Evolutionary conservation across 2,113 vertebrate species (phyloP).

Genomic region (Brevimyrus niger): DNA sequence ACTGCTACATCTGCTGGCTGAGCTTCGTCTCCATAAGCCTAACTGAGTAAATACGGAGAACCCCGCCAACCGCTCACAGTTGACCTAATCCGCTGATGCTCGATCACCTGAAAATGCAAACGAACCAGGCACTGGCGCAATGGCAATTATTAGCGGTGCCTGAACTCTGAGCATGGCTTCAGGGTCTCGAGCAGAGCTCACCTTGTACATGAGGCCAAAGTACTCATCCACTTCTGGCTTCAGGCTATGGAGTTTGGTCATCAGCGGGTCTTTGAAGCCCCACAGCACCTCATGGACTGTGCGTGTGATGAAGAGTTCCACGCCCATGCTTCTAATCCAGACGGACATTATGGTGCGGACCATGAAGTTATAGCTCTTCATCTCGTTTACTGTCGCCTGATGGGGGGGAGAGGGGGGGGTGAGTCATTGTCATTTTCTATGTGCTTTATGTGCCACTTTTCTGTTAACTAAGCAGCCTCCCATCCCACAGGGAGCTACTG

Average conservation of each 20-base stretch:
- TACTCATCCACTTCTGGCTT: slow-evolving; percentile 61
- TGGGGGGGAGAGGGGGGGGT: not conserved
- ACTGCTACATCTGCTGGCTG: not conserved
- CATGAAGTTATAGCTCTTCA: slow-evolving; percentile 54
- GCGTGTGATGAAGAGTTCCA: slow-evolving; percentile 69
- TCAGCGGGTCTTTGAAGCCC: slow-evolving; percentile 85
- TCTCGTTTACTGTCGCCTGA: slow-evolving; percentile 76
- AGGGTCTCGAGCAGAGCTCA: slow-evolving; percentile 37
- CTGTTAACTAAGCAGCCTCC: not conserved
- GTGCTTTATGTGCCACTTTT: not conserved
- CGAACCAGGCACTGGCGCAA: not conserved
- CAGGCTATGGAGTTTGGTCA: slow-evolving; percentile 62
- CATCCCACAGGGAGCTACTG: not conserved
- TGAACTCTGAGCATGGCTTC: not conserved
- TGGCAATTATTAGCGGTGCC: not conserved
- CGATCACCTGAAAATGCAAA: not conserved
- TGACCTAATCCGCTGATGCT: not conserved
- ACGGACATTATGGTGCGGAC: slow-evolving; percentile 47
- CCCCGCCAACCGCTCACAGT: not conserved
- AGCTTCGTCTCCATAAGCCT: not conserved
- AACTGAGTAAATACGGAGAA: not conserved
- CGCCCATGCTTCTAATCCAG: slow-evolving; percentile 44
- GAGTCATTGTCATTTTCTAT: not conserved
- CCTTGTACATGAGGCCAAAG: slow-evolving; percentile 88
- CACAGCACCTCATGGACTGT: slow-evolving; percentile 79